A percentile compares a stretch with the other conserved stretches of the same genome.
phyloP scores from a whole-genome alignment of 2,113 vertebrate species.

The Antennarius striatus region DNA sequence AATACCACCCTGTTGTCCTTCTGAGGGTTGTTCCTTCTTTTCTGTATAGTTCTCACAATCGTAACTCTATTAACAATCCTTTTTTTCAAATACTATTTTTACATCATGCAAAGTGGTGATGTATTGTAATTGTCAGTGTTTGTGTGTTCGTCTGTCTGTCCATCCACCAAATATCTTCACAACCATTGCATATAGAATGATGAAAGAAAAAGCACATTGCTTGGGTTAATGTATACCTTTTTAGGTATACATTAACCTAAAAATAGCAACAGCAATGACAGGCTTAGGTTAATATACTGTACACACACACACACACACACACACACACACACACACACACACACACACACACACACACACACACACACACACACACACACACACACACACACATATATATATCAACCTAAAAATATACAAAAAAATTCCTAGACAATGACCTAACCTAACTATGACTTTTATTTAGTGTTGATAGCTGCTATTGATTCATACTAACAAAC shows the following conservation, averaged over 20 bases:
- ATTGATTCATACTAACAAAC: conserved; percentile 32
- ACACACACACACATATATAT: too few relatives aligned
- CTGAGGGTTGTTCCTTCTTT: conserved; percentile 41
- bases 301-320: too few relatives aligned
- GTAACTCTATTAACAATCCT: conserved; percentile 48
- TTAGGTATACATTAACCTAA: too few relatives aligned
- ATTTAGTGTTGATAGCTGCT: conserved; percentile 14
- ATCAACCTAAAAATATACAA: conserved; percentile 30
- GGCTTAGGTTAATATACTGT: not conserved
- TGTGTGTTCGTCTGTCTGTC: conserved; percentile 5
- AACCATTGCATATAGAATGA: too few relatives aligned
- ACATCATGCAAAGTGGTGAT: too few relatives aligned
- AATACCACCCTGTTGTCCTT: conserved; percentile 78
- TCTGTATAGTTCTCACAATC: conserved; percentile 49
- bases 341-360: too few relatives aligned
- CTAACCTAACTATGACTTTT: conserved; percentile 1
- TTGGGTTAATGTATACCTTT: too few relatives aligned
- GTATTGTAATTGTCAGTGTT: too few relatives aligned
- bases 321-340: too few relatives aligned
- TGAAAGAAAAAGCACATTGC: too few relatives aligned
- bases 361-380: too few relatives aligned
- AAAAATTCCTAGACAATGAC: conserved; percentile 13
- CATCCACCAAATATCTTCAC: not conserved
- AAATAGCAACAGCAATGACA: too few relatives aligned
- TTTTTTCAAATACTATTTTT: conserved; percentile 34